Evolutionary conservation across 2,797 vertebrate genomes (phyloP).

Genomic region (Typhlichthys subterraneus): DNA sequence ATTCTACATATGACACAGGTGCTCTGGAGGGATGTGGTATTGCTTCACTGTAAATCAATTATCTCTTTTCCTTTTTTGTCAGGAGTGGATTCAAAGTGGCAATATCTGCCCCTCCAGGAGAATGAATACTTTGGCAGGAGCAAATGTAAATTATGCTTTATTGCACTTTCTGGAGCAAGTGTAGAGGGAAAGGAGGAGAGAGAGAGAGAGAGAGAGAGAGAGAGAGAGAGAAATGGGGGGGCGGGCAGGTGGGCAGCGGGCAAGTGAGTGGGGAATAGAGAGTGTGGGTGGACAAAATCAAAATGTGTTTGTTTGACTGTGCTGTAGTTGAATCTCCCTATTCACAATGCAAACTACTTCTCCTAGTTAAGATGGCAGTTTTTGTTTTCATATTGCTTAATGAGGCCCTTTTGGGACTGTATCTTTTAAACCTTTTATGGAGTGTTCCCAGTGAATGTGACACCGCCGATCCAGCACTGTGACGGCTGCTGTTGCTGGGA

Average conservation of each 20-base stretch:
- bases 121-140: too few relatives aligned
- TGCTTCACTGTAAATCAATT: slow-evolving; percentile 55
- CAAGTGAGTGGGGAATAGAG: too few relatives aligned
- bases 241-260: too few relatives aligned
- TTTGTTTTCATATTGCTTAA: slow-evolving; percentile 36
- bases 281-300: too few relatives aligned
- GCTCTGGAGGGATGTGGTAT: slow-evolving; percentile 49
- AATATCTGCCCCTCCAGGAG: slow-evolving; percentile 40
- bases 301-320: slow-evolving; percentile 16
- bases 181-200: too few relatives aligned
- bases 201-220: too few relatives aligned
- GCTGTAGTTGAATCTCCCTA: neutral
- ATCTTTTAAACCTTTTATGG: slow-evolving; percentile 55
- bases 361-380: slow-evolving; percentile 28
- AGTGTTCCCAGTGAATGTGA: slow-evolving; percentile 44
- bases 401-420: slow-evolving; percentile 45
- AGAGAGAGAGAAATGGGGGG: too few relatives aligned
- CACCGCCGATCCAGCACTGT: too few relatives aligned
- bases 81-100: slow-evolving; percentile 48
- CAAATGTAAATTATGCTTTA: too few relatives aligned
- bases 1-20: too few relatives aligned
- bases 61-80: slow-evolving; percentile 50
- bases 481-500: too few relatives aligned
- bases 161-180: too few relatives aligned
- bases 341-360: slow-evolving; percentile 26